A percentile compares a stretch with the other conserved stretches of the same genome.
These are phyloP conservation scores for Cephus runcator DNA, from an alignment of 2,888 invertebrate species.

Conservation along the genomic window DNA sequence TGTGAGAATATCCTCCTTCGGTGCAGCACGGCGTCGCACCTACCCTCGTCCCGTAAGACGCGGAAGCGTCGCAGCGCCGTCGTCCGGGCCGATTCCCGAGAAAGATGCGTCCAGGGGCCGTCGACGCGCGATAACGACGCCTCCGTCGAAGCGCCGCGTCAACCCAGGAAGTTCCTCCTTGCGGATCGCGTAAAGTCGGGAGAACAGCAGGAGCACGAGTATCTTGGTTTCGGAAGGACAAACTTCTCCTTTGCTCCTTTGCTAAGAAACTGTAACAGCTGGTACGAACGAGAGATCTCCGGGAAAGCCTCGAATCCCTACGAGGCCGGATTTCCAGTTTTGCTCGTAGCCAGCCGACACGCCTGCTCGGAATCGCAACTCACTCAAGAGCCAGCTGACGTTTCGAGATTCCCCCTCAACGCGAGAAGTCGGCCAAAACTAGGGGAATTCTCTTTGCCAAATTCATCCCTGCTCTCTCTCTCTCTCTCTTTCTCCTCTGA, in stretches of 20 bases:
- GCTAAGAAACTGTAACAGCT: conserved; percentile 39
- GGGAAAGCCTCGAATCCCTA: conserved; percentile 12
- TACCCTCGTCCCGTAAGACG: too few relatives aligned
- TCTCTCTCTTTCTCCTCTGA: neutral
- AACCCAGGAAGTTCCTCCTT: too few relatives aligned
- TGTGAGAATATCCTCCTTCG: too few relatives aligned
- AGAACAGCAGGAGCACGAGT: too few relatives aligned
- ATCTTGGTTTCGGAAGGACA: neutral
- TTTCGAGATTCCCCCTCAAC: conserved; percentile 10
- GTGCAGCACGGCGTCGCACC: too few relatives aligned
- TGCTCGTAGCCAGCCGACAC: conserved; percentile 8
- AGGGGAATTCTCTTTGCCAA: neutral
- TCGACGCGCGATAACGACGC: too few relatives aligned
- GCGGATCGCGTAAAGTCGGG: too few relatives aligned
- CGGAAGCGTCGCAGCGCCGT: too few relatives aligned
- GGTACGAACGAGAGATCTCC: conserved; percentile 36
- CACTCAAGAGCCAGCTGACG: conserved; percentile 47
- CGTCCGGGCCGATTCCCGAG: too few relatives aligned
- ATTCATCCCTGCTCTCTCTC: neutral
- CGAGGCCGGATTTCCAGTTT: conserved; percentile 11
- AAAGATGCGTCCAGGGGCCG: too few relatives aligned
- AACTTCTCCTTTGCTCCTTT: conserved; percentile 5
- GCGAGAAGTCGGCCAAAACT: neutral
- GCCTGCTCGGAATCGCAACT: conserved; percentile 40
- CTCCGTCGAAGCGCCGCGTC: too few relatives aligned